These are phyloP conservation scores for Trachelus stipa DNA, from an alignment of 2,888 invertebrate genomes.

Conservation along the genomic window DNA sequence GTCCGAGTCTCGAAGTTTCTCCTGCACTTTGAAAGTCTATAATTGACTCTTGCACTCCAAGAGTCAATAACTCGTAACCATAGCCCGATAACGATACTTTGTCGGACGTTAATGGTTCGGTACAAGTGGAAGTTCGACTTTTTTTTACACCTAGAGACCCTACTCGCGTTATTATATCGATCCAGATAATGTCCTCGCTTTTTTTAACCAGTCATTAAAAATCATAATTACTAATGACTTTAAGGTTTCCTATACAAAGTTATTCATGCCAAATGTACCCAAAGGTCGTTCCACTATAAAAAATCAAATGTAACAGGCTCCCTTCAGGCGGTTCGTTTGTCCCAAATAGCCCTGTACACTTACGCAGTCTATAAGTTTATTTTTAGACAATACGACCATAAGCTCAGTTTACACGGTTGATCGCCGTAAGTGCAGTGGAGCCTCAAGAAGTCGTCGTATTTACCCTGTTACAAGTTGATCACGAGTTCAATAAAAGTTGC, in stretches of 20 bases:
- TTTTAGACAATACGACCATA: background rate
- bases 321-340: too few relatives aligned
- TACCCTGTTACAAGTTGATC: background rate
- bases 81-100: background rate
- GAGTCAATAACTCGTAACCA: background rate
- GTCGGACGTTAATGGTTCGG: constrained; percentile 1
- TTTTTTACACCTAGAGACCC: background rate
- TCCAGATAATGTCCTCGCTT: background rate
- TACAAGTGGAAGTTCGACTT: background rate
- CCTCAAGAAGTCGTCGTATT: background rate
- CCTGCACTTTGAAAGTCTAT: background rate
- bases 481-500: background rate
- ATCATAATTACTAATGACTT: background rate
- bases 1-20: background rate
- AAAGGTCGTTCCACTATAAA: too few relatives aligned
- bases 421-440: background rate
- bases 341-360: too few relatives aligned
- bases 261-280: too few relatives aligned
- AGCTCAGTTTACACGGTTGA: background rate
- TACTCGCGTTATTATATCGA: background rate
- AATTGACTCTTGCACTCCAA: background rate
- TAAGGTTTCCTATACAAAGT: background rate
- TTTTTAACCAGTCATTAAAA: background rate
- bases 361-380: background rate
- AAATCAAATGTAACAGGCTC: too few relatives aligned